Conservation (phyloP, 2,113 vertebrate genomes). For the Sorex fumeus region DNA sequence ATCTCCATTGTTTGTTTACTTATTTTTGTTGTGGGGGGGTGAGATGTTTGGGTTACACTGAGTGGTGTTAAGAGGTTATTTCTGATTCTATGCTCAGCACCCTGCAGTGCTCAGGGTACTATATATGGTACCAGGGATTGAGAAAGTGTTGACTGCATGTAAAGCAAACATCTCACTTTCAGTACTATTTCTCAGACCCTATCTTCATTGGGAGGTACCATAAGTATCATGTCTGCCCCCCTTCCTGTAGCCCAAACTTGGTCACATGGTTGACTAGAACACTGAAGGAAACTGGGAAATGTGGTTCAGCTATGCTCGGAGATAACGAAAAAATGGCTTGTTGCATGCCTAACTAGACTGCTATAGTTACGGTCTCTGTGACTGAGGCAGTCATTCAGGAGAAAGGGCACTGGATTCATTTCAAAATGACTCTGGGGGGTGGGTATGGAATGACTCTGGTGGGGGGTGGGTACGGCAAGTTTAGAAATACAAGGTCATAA, state of each 20-base stretch:
- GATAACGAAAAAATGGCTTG: background rate
- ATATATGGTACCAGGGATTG: too few relatives aligned
- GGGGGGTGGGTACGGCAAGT: background rate
- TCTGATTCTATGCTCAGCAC: too few relatives aligned
- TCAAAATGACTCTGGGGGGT: background rate
- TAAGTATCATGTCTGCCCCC: background rate
- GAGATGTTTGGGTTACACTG: too few relatives aligned
- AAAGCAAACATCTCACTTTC: too few relatives aligned
- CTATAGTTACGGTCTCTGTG: background rate
- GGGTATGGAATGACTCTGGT: background rate
- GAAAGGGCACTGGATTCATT: background rate
- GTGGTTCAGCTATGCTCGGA: background rate
- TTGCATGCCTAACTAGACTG: background rate
- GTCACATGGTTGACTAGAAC: background rate
- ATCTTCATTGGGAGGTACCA: background rate
- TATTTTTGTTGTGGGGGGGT: too few relatives aligned
- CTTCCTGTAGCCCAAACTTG: background rate
- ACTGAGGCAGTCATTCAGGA: background rate
- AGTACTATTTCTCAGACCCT: too few relatives aligned
- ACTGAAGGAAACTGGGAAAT: conserved; percentile 12
- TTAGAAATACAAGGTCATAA: conserved; percentile 68
- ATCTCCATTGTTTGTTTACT: too few relatives aligned
- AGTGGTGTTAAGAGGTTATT: too few relatives aligned
- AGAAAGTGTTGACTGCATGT: too few relatives aligned
- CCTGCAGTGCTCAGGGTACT: too few relatives aligned